Base-by-base conservation (phyloP, 2,888 invertebrate genomes). In the Vesta saturnalis region DNA sequence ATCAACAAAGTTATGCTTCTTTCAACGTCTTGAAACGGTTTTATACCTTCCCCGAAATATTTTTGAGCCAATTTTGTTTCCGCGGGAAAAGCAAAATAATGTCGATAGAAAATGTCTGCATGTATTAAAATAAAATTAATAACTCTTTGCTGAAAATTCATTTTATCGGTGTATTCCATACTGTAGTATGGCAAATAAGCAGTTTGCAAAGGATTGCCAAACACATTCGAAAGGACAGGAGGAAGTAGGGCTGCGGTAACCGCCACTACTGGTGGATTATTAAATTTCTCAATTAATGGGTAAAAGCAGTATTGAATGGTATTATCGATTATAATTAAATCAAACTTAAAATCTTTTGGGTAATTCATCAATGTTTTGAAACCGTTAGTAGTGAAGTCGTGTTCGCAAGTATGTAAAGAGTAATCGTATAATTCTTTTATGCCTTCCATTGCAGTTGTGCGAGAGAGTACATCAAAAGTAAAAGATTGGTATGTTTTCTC, bases 1-100 rank as follows among this genome's bases (percentile, higher is more conserved):
- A 84, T 69, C 2, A 80, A 60, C 23, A 83, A 60, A 12, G 77
- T 74, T 14, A 81, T 74, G 35, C 74, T 73, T 21, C 74, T 73
- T 60, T 80, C 75, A 0, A 80, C 39, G 14, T 77, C 71, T 2
- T 77, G 62, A 47, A 79, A 70, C 19, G 66, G 67, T 12, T 63
- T 63, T 59, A 79, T 74, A 35, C 77, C 59, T 5, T 74, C 67
- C 5, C 79, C 78, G 60, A 79, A 79, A 21, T 43, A 14, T 58
- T 67, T 69, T 70, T 71, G 63, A 0, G 77, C 77, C 12, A 75
- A 43, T 49, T 72, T 65, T 43, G 73, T 72, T 19, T 76, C 30
- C 18, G 35, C 30, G n/a, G 72, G 70, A 49, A 72, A 63, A 43
- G 65, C 71, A 6, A 70, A 58, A 55, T 71, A 67, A 30, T 69